phyloP scores from a whole-genome alignment of 37 sponge, comb jelly and placozoan genomes.

The Dysidea cf. avara region DNA sequence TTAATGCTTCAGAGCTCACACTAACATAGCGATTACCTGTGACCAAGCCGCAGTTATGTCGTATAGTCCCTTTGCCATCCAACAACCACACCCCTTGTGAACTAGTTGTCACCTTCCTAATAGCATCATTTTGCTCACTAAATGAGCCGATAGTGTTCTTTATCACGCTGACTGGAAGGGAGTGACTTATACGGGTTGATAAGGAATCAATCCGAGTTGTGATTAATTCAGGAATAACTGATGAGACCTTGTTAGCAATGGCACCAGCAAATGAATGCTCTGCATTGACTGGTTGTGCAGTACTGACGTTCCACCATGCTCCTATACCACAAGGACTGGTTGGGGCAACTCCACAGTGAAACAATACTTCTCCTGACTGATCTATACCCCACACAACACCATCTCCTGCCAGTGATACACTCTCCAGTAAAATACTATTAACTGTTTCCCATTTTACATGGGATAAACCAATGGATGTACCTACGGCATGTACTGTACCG shows the following conservation, averaged over 20 bases:
- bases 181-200: no score
- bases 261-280: no score
- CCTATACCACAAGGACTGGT: constrained; percentile 43
- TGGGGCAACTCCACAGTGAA: constrained; percentile 45
- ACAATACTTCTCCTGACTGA: constrained; percentile 39
- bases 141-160: no score
- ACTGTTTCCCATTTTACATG: constrained; percentile 47
- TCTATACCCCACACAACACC: constrained; percentile 68
- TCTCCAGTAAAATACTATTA: constrained; percentile 27
- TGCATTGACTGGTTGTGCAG: no score
- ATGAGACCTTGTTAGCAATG: no score
- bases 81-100: constrained; percentile 16
- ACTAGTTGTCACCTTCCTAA: neutral
- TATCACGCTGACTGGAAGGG: no score
- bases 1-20: constrained; percentile 39
- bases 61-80: neutral
- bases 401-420: constrained; percentile 30
- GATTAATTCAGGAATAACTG: no score
- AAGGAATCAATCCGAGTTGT: no score
- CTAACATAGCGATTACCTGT: constrained; percentile 59
- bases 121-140: no score
- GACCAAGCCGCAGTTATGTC: constrained; percentile 20
- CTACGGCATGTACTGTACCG: constrained; percentile 34
- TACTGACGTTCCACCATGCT: constrained; percentile 75
- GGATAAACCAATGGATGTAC: constrained; percentile 23